Conservation (phyloP, 2,113 vertebrate species). For the Aldabrachelys gigantea region DNA sequence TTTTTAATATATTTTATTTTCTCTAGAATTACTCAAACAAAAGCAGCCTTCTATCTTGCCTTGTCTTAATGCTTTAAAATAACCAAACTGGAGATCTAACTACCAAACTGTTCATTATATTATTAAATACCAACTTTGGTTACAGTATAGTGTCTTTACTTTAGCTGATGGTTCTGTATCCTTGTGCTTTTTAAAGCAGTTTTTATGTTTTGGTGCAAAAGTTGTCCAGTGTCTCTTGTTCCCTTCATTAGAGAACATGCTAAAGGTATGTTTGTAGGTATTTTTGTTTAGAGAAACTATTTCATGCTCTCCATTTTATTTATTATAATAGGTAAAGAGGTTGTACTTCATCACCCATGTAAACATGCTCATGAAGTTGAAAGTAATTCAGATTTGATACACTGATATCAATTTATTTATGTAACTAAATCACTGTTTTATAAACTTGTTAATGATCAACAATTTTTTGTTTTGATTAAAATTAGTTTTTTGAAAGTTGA, state of each 20-base stretch:
- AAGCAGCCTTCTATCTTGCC: constrained; percentile 99
- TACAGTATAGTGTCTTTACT: constrained; percentile 97
- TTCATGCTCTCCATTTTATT: constrained; percentile 94
- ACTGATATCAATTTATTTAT: constrained; percentile 99
- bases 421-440: constrained; percentile 99
- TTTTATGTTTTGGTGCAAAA: constrained; percentile 92
- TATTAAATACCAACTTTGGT: constrained; percentile 94
- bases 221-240: constrained; percentile 96
- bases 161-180: constrained; percentile 98
- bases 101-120: constrained; percentile 96
- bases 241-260: constrained; percentile 90
- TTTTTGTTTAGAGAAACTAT: constrained; percentile 93
- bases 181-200: constrained; percentile 93
- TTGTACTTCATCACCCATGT: constrained; percentile 96
- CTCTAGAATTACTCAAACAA: constrained; percentile 92
- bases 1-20: constrained; percentile 83
- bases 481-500: constrained; percentile 96
- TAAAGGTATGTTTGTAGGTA: constrained; percentile 96
- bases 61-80: constrained; percentile 99
- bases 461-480: constrained; percentile 98
- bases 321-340: constrained; percentile 95
- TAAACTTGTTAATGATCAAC: constrained; percentile 99
- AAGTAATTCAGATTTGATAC: constrained; percentile 99
- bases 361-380: constrained; percentile 99
- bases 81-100: constrained; percentile 99